Base-by-base conservation (phyloP, 2,888 invertebrate species). In the Tinea trinotella region DNA sequence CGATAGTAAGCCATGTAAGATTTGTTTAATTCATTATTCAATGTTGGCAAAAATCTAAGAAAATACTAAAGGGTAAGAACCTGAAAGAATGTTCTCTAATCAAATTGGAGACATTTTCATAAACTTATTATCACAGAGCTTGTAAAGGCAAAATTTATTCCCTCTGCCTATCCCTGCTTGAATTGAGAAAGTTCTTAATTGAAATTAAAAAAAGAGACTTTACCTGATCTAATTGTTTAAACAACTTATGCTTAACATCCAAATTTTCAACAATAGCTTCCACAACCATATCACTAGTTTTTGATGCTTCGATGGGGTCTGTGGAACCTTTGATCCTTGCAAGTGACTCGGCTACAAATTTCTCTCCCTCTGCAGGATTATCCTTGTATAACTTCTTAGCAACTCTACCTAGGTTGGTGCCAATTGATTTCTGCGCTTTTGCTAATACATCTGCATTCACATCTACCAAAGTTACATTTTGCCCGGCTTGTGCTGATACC, bases 181-280 rank as follows among this genome's bases (percentile, higher is more conserved):
- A n/a, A n/a, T n/a, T n/a, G n/a, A n/a, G n/a, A 48, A 9, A 19
- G 48, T 17, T 48, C 17, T 48, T 15, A 9, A 53, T 53, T 15
- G 10, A 30, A 10, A 9, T 7, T 15, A 17, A 15, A n/a, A n/a
- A n/a, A n/a, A n/a, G n/a, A n/a, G n/a, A n/a, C n/a, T 30, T 71
- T 68, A 89, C 90, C 56, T 76, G 80, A 80, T 96, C 95, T 35
- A 95, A 79, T 57, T 86, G 83, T 55, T 88, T 86, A 67, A 96
- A 95, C 1, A 96, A 76, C 62, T 93, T 90, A 68, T 93, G 92
- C 71, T 94, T 94, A 0, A 91, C 74, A 53, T 89, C 90, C 56
- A 96, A 78, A 66, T 95, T 95, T 73, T 96, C 96, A 6, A 95
- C 90, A 65, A 96, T 93, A 6, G 96, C 96, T 78, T 96, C 96